Base-by-base conservation (phyloP, 1,140 invertebrate species). In the Ladona fulva region DNA sequence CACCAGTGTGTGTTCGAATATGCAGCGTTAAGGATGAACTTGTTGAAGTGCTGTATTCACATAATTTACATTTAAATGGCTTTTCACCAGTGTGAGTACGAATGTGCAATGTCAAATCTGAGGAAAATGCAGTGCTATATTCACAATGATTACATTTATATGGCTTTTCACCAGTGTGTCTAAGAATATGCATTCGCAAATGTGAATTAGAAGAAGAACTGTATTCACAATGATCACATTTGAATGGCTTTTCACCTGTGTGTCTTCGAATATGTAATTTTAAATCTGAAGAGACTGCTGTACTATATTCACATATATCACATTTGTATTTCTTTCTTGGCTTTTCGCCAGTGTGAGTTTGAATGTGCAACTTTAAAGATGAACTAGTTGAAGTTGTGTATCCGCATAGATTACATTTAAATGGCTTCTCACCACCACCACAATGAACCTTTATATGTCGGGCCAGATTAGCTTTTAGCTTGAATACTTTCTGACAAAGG, bases 91-190 rank as follows among this genome's bases (percentile, higher is more conserved):
- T 82, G 77, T 82, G 81, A 14, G 81, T 80, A 25, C 81, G 44
- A 52, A 79, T 79, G 74, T 82, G 81, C 75, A 82, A 81, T 52
- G 80, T 81, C 1, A 81, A 78, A 52, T 81, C 79, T 12, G 75
- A 22, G 16, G 24, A 24, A 19, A 29, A 37, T 3, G 24, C 22
- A 19, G 37, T 25, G 11, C 22, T 37, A 1, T 19, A 29, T 1
- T 37, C 75, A 80, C 80, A 81, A 16, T 78, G 76, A 25, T 77
- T 74, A 75, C 79, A 81, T 19, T 37, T 90, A 82, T 95, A 95
- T 11, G 94, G 94, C 84, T 95, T 95, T 86, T 96, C 94, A 22
- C 94, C 94, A 5, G 95, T 98, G 84, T 99, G 97, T 79, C 99
- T 98, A 78, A 96, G 90, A 74, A 95, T 89, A 84, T 98, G 96